Evolutionary conservation across 2,888 invertebrate species (phyloP).

Genomic region (Ophraella communa): DNA sequence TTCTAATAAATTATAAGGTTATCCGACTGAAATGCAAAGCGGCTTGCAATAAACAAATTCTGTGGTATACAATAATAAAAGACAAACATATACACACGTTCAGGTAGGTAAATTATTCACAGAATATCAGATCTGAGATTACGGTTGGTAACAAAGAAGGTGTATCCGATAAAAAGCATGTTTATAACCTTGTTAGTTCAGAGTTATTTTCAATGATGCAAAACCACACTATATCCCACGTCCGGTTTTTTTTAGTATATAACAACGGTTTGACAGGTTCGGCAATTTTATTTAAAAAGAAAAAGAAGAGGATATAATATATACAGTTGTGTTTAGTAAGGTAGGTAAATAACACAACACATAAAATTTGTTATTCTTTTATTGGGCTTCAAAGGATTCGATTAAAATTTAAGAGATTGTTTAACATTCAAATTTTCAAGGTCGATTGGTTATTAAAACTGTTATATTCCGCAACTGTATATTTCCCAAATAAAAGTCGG

Average conservation of each 20-base stretch:
- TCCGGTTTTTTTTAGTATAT: conserved; percentile 2
- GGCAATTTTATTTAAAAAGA: background rate
- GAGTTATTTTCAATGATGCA: conserved; percentile 9
- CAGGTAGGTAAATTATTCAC: conserved; percentile 18
- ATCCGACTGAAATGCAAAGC: too few species aligned
- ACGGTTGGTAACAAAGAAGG: conserved; percentile 18
- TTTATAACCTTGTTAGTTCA: conserved; percentile 21
- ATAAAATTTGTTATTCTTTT: background rate
- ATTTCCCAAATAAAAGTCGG: too few species aligned
- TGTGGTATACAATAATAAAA: background rate
- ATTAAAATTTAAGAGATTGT: too few species aligned
- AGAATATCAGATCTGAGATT: conserved; percentile 21
- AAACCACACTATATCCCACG: conserved; percentile 11
- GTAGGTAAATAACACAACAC: background rate
- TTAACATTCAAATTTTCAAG: too few species aligned
- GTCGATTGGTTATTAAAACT: too few species aligned
- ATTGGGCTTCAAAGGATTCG: too few species aligned
- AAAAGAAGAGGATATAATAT: background rate
- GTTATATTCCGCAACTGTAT: too few species aligned
- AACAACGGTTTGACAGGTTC: background rate
- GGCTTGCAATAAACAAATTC: too few species aligned
- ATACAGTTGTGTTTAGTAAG: background rate
- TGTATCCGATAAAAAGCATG: conserved; percentile 15
- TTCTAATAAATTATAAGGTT: too few species aligned
- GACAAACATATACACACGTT: background rate